phyloP scores from a whole-genome alignment of 92 coral and sea anemone species.

The Umimayanthus kanabou region DNA sequence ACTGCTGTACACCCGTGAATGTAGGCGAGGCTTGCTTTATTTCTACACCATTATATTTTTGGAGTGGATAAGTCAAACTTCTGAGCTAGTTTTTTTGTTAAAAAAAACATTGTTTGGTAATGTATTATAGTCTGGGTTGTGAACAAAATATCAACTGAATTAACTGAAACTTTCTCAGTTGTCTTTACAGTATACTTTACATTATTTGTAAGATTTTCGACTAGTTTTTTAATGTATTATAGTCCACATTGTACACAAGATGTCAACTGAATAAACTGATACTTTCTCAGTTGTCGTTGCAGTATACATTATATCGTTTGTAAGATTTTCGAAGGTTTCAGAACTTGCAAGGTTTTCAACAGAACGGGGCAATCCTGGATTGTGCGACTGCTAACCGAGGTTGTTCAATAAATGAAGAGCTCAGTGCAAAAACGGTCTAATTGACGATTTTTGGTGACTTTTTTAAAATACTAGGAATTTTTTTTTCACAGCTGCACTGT shows the following conservation, averaged over 20 bases:
- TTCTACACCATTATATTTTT: not conserved
- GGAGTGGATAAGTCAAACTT: not conserved
- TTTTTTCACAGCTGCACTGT: too few relatives aligned
- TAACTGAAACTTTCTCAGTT: not conserved
- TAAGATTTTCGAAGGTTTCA: not conserved
- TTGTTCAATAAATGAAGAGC: too few relatives aligned
- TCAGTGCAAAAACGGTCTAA: too few relatives aligned
- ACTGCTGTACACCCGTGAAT: not conserved
- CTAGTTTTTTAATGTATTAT: constrained; percentile 1
- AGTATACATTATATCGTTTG: not conserved
- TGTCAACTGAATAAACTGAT: constrained; percentile 4
- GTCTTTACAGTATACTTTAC: not conserved
- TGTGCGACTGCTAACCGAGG: not conserved
- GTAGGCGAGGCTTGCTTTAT: not conserved
- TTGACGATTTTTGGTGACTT: too few relatives aligned
- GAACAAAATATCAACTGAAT: not conserved
- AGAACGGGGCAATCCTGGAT: not conserved
- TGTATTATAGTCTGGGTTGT: constrained; percentile 16
- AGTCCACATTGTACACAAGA: not conserved
- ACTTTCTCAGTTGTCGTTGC: not conserved
- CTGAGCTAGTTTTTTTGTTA: not conserved
- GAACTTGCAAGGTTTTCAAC: not conserved
- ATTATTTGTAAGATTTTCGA: not conserved
- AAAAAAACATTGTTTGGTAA: not conserved
- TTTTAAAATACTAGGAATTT: too few relatives aligned